Conservation (phyloP, 2,797 vertebrate species). For the Triplophysa yarkandensis region DNA sequence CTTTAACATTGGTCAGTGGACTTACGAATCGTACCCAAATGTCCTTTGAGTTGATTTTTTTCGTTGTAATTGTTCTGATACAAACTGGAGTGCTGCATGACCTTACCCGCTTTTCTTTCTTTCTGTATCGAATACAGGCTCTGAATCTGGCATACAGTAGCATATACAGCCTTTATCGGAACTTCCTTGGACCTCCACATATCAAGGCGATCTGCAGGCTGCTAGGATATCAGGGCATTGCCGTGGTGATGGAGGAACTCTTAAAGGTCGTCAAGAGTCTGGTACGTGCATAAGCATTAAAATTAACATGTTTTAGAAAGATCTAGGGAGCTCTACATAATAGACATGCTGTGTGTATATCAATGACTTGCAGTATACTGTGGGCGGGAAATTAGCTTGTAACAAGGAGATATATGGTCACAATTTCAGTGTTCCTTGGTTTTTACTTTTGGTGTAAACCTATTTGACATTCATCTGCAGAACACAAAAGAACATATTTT, state of each 20-base stretch:
- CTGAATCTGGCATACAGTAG: constrained; percentile 96
- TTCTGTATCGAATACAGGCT: constrained; percentile 70
- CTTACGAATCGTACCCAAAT: no score
- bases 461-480: no score
- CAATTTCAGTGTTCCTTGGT: no score
- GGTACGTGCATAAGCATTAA: constrained; percentile 71
- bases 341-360: no score
- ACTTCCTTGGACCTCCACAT: constrained; percentile 95
- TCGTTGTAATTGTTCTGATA: no score
- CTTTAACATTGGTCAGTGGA: no score
- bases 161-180: constrained; percentile 90
- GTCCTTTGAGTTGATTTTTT: no score
- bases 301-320: neutral
- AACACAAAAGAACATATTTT: no score
- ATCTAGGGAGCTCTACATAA: neutral
- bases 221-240: constrained; percentile 98
- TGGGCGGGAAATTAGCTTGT: neutral
- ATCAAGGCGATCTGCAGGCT: constrained; percentile 96
- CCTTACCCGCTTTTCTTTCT: constrained; percentile 12
- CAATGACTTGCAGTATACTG: neutral
- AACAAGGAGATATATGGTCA: no score
- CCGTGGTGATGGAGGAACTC: constrained; percentile 98
- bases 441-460: no score
- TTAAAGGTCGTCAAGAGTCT: constrained; percentile 98
- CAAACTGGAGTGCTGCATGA: neutral